These are phyloP conservation scores for Caenorhabditis latens DNA, from an alignment of 1,140 invertebrate species.

Conservation along the genomic window DNA sequence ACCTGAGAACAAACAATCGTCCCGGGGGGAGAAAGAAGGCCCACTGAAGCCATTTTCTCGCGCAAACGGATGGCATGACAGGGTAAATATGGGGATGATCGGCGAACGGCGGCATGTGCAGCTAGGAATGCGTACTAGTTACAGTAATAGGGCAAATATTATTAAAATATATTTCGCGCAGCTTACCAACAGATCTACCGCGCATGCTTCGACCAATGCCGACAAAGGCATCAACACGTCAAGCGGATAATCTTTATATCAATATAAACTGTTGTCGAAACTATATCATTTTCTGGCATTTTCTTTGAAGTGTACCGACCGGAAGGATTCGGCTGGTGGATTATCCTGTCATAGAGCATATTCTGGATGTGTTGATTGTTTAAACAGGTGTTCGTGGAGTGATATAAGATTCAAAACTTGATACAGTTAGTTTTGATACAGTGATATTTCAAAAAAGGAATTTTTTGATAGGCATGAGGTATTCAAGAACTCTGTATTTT, in stretches of 20 bases:
- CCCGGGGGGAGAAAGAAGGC: not conserved
- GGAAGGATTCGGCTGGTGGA: not conserved
- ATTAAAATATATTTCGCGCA: not conserved
- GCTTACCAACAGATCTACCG: conserved; percentile 44
- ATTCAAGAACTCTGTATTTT: too few species aligned
- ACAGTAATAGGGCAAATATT: conserved; percentile 49
- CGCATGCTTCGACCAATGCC: conserved; percentile 39
- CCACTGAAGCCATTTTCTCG: not conserved
- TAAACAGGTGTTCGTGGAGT: too few species aligned
- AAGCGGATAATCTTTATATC: conserved; percentile 51
- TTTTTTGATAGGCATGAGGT: too few species aligned
- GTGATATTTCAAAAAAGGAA: too few species aligned
- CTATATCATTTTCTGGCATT: conserved; percentile 8
- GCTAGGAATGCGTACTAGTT: not conserved
- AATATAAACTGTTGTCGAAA: conserved; percentile 24
- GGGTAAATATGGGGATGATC: conserved; percentile 13
- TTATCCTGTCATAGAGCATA: not conserved
- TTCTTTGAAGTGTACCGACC: conserved; percentile 10
- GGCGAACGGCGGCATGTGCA: conserved; percentile 44
- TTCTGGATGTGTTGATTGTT: not conserved
- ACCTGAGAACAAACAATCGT: not conserved
- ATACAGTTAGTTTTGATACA: too few species aligned
- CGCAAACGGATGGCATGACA: conserved; percentile 35
- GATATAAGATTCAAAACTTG: too few species aligned
- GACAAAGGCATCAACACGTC: conserved; percentile 53